A percentile compares a stretch with the other conserved stretches of the same genome.
Evolutionary conservation across 2,113 vertebrate genomes (phyloP).

Genomic region (Urocitellus parryii): DNA sequence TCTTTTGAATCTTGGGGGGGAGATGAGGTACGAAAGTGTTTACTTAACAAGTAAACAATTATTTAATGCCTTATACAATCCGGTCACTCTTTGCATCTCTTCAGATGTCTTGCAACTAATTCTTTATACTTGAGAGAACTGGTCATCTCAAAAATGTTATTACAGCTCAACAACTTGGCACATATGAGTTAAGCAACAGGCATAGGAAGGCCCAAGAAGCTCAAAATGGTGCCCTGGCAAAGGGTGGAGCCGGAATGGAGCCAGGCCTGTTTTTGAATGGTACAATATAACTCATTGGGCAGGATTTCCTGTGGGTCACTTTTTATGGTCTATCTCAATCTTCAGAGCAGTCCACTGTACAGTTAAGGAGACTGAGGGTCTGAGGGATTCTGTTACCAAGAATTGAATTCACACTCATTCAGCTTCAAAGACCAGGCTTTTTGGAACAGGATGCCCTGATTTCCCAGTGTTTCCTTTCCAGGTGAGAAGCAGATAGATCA

Average conservation of each 20-base stretch:
- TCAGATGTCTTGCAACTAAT: background rate
- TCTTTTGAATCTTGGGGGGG: background rate
- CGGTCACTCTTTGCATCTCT: background rate
- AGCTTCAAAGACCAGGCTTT: background rate
- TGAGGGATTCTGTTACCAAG: background rate
- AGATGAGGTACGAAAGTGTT: background rate
- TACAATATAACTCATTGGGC: background rate
- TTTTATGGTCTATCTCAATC: background rate
- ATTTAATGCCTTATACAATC: background rate
- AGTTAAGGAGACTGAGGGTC: background rate
- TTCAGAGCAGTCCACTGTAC: background rate
- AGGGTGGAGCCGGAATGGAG: background rate
- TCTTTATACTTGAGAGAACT: background rate
- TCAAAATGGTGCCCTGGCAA: background rate
- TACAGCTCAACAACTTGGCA: background rate
- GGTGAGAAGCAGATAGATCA: background rate
- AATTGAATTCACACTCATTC: background rate
- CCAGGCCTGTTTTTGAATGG: background rate
- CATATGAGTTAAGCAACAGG: background rate
- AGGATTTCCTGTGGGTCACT: background rate
- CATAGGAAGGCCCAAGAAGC: background rate
- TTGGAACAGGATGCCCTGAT: background rate
- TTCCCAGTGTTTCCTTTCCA: background rate
- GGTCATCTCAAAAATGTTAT: background rate
- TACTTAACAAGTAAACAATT: background rate